phyloP scores from a whole-genome alignment of 2,888 invertebrate species.

The Ophion obscuratus region DNA sequence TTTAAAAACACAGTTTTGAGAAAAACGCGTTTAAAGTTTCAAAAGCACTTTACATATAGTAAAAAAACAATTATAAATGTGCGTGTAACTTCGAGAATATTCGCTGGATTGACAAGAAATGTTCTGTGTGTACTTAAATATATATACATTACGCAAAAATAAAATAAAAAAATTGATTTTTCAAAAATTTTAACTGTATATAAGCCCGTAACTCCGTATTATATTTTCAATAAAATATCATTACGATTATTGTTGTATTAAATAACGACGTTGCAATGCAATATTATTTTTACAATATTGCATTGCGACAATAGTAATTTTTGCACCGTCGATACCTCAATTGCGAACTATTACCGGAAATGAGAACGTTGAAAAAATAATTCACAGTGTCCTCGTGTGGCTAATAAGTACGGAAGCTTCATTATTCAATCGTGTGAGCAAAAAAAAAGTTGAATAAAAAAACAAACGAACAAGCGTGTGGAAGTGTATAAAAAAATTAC shows the following conservation, averaged over 20 bases:
- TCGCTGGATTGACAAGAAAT: too few species aligned
- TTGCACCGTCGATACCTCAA: not conserved
- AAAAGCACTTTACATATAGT: too few species aligned
- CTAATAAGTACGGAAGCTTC: not conserved
- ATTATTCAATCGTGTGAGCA: not conserved
- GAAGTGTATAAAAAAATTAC: conserved; percentile 1
- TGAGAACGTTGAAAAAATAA: not conserved
- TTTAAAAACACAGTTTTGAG: too few species aligned
- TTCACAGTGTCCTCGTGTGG: not conserved
- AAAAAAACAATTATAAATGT: too few species aligned
- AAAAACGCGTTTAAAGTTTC: too few species aligned
- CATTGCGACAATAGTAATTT: not conserved
- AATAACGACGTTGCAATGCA: not conserved
- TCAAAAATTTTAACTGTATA: too few species aligned
- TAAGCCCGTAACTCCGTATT: too few species aligned
- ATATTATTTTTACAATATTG: not conserved
- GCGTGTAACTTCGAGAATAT: too few species aligned
- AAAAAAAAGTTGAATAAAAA: not conserved
- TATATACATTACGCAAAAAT: too few species aligned
- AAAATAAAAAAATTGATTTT: too few species aligned
- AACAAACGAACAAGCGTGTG: not conserved
- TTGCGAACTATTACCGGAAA: not conserved
- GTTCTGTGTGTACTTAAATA: too few species aligned
- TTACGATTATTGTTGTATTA: not conserved
- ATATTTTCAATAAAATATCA: not conserved